Evolutionary conservation across 2,888 invertebrate genomes (phyloP), one percentile per base, ranked within the genome.

Genomic region (Drosophila fungiperda): DNA sequence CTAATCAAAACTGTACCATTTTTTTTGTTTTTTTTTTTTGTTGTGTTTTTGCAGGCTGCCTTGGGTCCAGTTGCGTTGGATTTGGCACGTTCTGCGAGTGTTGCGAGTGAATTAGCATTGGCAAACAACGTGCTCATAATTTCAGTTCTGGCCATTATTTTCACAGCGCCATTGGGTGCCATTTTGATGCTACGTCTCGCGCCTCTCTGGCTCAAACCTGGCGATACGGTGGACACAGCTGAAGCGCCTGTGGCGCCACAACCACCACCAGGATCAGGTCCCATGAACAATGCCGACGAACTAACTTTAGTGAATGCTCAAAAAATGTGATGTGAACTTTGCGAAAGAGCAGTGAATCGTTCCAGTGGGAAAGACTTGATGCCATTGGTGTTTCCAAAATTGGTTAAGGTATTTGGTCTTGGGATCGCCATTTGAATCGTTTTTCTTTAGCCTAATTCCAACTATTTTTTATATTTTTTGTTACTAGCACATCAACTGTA

Each of bases 21-120:
- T 64, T 52, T 52, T 5, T 20, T 15, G 23, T 53, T 48, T 55
- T 52, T 35, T 23, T 42, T 49, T 61, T n/a, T n/a, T 36, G 36
- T 42, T 12, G 40, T 45, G 6, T 29, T 29, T 33, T 62, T 62
- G 49, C 54, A 96, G 95, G 96, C 96, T 64, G 95, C 95, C 4
- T 91, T 96, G 60, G 96, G 95, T 23, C 95, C 96, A 23, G 94
- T 95, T 77, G 95, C 95, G 11, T 92, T 95, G 79, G 95, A 95
- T 83, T 91, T 94, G 82, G 94, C 94, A 70, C 91, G 95, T 90
- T 58, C 91, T 35, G 83, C 86, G 65, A 75, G 52, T 8, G 90
- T 87, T 55, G 82, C 90, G 17, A 70, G 35, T 32, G 65, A 70
- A 36, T 86, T 93, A 70, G 74, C 87, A 5, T 91, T 93, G 70